phyloP scores from a whole-genome alignment of 2,888 invertebrate genomes.

The Aporophyla lueneburgensis region DNA sequence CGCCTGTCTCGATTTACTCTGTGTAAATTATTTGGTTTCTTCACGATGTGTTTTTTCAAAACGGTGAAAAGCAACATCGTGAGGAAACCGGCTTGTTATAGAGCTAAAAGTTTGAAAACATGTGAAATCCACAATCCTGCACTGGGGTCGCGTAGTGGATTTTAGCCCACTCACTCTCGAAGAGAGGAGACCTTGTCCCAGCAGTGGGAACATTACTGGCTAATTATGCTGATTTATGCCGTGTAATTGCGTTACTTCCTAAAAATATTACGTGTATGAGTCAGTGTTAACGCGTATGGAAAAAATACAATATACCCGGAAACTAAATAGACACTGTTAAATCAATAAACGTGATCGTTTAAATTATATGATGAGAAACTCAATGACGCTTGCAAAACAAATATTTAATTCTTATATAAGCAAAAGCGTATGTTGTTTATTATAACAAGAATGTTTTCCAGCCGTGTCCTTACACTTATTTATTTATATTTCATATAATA shows the following conservation, averaged over 20 bases:
- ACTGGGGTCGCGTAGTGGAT: too few relatives aligned
- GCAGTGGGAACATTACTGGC: too few relatives aligned
- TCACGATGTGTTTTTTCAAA: too few relatives aligned
- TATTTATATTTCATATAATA: constrained; percentile 25
- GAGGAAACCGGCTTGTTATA: too few relatives aligned
- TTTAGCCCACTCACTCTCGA: too few relatives aligned
- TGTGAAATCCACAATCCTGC: too few relatives aligned
- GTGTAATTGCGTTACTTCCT: background rate
- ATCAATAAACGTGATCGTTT: constrained; percentile 45
- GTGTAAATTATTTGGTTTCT: too few relatives aligned
- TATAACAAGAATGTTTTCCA: constrained; percentile 43
- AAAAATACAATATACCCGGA: constrained; percentile 27
- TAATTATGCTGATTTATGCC: too few relatives aligned
- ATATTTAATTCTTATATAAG: constrained; percentile 49
- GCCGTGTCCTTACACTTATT: constrained; percentile 39
- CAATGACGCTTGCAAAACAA: constrained; percentile 45
- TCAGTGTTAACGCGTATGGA: constrained; percentile 1
- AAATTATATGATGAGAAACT: constrained; percentile 46
- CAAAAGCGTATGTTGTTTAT: constrained; percentile 52
- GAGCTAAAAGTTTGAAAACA: too few relatives aligned
- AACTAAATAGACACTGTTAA: constrained; percentile 39
- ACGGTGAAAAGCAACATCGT: too few relatives aligned
- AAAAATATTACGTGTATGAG: constrained; percentile 7
- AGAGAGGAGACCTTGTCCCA: too few relatives aligned
- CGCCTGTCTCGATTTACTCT: too few relatives aligned